Evolutionary conservation across 2,113 vertebrate species (phyloP).

Genomic region (Passer domesticus): DNA sequence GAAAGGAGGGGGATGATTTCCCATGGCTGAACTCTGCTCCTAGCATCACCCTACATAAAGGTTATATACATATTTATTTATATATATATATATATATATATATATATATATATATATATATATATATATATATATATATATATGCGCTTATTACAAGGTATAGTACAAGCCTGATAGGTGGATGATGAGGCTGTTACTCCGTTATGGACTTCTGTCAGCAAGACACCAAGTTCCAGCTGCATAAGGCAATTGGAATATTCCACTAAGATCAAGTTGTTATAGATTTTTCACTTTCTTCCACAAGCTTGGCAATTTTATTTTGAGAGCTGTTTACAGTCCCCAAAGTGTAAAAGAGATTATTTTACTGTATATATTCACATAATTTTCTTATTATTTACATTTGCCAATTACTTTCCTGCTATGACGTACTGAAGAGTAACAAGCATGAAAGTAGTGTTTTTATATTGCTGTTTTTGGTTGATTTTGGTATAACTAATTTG

Average conservation of each 20-base stretch:
- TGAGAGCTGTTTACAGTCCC: neutral
- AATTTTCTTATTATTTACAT: neutral
- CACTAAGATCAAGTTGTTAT: neutral
- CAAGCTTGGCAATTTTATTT: neutral
- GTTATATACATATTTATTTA: neutral
- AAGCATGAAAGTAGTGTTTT: slow-evolving; percentile 8
- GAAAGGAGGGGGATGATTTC: neutral
- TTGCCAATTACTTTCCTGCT: slow-evolving; percentile 6
- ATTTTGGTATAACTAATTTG: neutral
- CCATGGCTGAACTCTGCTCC: neutral
- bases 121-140: neutral
- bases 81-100: neutral
- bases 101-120: neutral
- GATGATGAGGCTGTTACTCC: neutral
- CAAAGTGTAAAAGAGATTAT: slow-evolving; percentile 13
- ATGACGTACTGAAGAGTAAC: neutral
- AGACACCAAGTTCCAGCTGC: neutral
- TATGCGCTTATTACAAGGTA: neutral
- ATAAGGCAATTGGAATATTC: neutral
- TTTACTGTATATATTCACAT: neutral
- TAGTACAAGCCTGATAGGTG: neutral
- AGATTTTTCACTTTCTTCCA: neutral
- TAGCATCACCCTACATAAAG: neutral
- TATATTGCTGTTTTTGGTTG: neutral
- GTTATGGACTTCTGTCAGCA: neutral